Base-by-base conservation (phyloP, 2,113 vertebrate species). In the Tachysurus vachellii region DNA sequence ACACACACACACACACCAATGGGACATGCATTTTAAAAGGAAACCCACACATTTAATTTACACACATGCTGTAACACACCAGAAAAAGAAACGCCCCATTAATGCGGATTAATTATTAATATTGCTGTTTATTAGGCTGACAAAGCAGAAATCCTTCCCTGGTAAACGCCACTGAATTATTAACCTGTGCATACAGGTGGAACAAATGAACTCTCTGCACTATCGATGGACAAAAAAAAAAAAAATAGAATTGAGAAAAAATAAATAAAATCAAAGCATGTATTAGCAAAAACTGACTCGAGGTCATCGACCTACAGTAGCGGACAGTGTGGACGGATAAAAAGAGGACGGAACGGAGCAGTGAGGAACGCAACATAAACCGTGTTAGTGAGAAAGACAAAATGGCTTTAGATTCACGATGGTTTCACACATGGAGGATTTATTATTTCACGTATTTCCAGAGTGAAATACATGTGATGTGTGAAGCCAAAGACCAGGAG, bases 1-100 rank as follows among this genome's bases (percentile, higher is more conserved):
- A 64, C 56, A 62, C 81, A 90, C 47, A 42, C 68, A 71, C 50
- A 80, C 56, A 68, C n/a, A 28, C 23, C 47, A 47, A 16, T 21
- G 31, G 31, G 17, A 47, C 73, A 23, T 17, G 5, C 1, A 50
- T 42, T 13, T 75, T 42, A 50, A 26, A 75, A 50, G 1, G 23
- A 75, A 21, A 13, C 21, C 7, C 36, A 36, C 36, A 36, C 36
- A 17, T 79, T 53, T 53, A 54, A 79, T 36, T 28, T 13, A 75
- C 50, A 68, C 3, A 47, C 42, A 76, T 6, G 10, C 73, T 76
- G 17, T 31, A 44, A 70, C 36, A 70, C 36, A 77, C 47, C 59
- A n/a, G 13, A 14, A 68, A 68, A 66, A 5, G 5, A 53, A 68
- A 8, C 3, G 7, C 62, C 61, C 56, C 56, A 61, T 81, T 59